These are phyloP conservation scores for Crotalus tigris DNA, from an alignment of 2,113 vertebrate genomes.

Conservation along the genomic window DNA sequence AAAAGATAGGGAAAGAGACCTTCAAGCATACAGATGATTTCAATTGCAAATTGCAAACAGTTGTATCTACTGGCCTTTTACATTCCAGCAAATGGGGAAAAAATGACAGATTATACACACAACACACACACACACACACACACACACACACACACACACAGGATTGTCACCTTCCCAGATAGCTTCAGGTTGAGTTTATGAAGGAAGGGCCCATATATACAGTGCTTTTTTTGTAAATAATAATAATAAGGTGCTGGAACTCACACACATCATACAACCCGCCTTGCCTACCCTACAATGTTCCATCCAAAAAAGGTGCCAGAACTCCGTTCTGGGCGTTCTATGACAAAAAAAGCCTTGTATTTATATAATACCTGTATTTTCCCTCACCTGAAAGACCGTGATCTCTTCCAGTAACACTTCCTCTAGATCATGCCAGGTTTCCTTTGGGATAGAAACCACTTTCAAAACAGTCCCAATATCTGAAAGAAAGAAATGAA, in stretches of 20 bases:
- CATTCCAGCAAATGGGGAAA: slow-evolving; percentile 36
- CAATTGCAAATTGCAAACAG: slow-evolving; percentile 13
- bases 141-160: too few species aligned
- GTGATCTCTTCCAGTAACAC: slow-evolving; percentile 97
- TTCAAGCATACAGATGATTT: slow-evolving; percentile 3
- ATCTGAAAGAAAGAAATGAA: slow-evolving; percentile 70
- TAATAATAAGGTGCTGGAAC: too few species aligned
- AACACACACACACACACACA: too few species aligned
- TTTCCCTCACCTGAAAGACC: slow-evolving; percentile 86
- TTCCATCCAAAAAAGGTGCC: too few species aligned
- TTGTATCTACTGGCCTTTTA: slow-evolving; percentile 25
- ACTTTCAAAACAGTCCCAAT: slow-evolving; percentile 94
- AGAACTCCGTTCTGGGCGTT: too few species aligned
- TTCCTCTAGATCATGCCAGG: slow-evolving; percentile 97
- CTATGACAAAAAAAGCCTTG: too few species aligned
- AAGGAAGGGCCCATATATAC: too few species aligned
- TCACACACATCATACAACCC: too few species aligned
- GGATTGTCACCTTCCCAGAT: too few species aligned
- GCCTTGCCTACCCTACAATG: too few species aligned
- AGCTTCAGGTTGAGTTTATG: too few species aligned
- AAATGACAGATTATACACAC: neutral
- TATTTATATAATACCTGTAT: neutral
- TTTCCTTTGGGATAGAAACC: slow-evolving; percentile 93
- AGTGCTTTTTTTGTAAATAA: too few species aligned
- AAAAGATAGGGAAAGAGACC: slow-evolving; percentile 23